Evolutionary conservation across 2,113 vertebrate species (phyloP), one percentile per base, ranked within the genome.

Genomic region (Gnathonemus longibarbis): DNA sequence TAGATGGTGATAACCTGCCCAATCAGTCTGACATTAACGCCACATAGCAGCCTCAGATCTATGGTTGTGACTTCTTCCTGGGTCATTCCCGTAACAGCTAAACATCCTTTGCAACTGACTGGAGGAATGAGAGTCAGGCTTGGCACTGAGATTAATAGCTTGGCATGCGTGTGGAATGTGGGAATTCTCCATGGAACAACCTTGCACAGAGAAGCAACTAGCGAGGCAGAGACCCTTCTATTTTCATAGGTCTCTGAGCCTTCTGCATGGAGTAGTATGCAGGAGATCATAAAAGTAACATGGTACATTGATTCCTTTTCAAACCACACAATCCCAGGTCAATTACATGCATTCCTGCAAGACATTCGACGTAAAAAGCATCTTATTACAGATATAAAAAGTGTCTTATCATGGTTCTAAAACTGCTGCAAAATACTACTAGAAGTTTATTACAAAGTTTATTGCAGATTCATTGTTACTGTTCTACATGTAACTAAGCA

Each of bases 11-110:
- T 56, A 24, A 52, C 48, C 17, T 49, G 31, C 21, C 31, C 48
- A 48, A 45, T 88, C 87, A 88, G 87, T n/a, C 10, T 62, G 21
- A 89, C 77, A 66, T 58, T 85, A 85, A 84, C n/a, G n/a, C 46
- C 80, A 83, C 49, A 58, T 31, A 84, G 8, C 35, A 17, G 77
- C 39, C 77, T 7, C 50, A 21, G 80, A 84, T 84, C 11, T 50
- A 9, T 31, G 77, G 48, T 4, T 46, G 13, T 9, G 21, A 62
- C 50, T 66, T 89, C 88, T 50, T 89, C 88, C 88, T 56, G 66
- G 49, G 49, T n/a, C 88, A 83, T 21, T 24, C 70, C 46, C 19
- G 39, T 52, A 80, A 74, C 66, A 52, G 66, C 31, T 8, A 50
- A 89, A 80, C 45, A 52, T 89, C 48, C 58, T 88, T 27, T 56